These are phyloP conservation scores for Galerucella nymphaeae DNA, from an alignment of 2,888 invertebrate genomes.

Conservation along the genomic window DNA sequence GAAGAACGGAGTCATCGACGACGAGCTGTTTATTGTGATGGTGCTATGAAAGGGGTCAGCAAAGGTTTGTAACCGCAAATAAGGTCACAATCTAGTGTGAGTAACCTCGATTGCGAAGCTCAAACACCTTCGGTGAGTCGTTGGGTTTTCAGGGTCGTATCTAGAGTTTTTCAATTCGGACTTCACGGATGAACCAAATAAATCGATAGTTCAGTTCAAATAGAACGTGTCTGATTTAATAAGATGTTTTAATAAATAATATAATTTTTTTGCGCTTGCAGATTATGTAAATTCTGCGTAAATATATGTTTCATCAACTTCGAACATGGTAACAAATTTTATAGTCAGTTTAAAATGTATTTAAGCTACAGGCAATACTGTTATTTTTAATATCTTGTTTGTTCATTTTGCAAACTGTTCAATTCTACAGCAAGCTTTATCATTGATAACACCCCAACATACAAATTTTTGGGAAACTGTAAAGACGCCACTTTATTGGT, in stretches of 20 bases:
- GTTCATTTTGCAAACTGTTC: no score
- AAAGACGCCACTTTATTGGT: no score
- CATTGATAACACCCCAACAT: no score
- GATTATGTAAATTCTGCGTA: no score
- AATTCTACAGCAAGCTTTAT: no score
- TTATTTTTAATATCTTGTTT: no score
- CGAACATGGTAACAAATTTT: no score
- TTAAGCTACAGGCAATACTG: no score
- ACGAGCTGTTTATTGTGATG: constrained; percentile 49
- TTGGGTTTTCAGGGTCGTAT: constrained; percentile 2
- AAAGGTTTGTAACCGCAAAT: constrained; percentile 58
- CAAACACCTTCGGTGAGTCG: constrained; percentile 24
- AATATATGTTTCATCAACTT: no score
- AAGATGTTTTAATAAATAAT: neutral
- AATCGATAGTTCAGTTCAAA: neutral
- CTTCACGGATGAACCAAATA: neutral
- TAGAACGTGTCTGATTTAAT: neutral
- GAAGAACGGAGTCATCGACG: constrained; percentile 39
- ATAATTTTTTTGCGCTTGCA: no score
- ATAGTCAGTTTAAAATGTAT: no score
- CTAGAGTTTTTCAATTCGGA: neutral
- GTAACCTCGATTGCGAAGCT: constrained; percentile 53
- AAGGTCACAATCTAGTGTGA: constrained; percentile 59
- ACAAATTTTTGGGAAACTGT: no score
- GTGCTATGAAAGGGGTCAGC: constrained; percentile 54